These are phyloP conservation scores for Cerceris rybyensis DNA, from an alignment of 2,888 invertebrate species.

Conservation along the genomic window DNA sequence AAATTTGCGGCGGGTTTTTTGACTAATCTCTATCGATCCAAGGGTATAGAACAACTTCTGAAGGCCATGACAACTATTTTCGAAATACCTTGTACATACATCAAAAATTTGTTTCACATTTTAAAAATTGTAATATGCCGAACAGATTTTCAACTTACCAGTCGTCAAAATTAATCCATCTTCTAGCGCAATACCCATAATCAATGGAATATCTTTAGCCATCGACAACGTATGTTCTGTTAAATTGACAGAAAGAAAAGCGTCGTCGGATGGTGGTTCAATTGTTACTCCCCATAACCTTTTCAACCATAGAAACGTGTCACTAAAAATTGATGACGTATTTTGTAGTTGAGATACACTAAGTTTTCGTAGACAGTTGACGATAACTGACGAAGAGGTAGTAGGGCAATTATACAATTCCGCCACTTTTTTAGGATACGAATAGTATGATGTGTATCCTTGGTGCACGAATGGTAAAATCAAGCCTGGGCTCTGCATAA, in stretches of 20 bases:
- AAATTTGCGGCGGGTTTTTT: too few species aligned
- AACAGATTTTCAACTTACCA: too few species aligned
- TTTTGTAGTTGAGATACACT: constrained; percentile 27
- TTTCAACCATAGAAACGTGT: constrained; percentile 11
- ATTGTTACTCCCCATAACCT: constrained; percentile 55
- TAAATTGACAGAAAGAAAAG: constrained; percentile 53
- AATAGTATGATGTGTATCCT: constrained; percentile 32
- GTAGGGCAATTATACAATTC: constrained; percentile 48
- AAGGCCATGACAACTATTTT: too few species aligned
- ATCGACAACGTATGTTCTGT: constrained; percentile 7
- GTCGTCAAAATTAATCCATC: constrained; percentile 49
- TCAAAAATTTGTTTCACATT: too few species aligned
- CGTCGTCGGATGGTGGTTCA: constrained; percentile 58
- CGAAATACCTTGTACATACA: too few species aligned
- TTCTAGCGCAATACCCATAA: constrained; percentile 54
- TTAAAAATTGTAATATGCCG: too few species aligned
- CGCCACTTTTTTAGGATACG: constrained; percentile 44
- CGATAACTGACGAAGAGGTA: constrained; percentile 37
- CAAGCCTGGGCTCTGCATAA: constrained; percentile 60
- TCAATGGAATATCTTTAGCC: constrained; percentile 55
- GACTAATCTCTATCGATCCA: too few species aligned
- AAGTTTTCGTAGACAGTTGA: constrained; percentile 57
- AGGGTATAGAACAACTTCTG: too few species aligned
- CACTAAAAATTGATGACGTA: constrained; percentile 9
- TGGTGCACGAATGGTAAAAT: constrained; percentile 45